These are phyloP conservation scores for Enchytraeus crypticus DNA, from an alignment of 2,888 invertebrate species.

Conservation along the genomic window DNA sequence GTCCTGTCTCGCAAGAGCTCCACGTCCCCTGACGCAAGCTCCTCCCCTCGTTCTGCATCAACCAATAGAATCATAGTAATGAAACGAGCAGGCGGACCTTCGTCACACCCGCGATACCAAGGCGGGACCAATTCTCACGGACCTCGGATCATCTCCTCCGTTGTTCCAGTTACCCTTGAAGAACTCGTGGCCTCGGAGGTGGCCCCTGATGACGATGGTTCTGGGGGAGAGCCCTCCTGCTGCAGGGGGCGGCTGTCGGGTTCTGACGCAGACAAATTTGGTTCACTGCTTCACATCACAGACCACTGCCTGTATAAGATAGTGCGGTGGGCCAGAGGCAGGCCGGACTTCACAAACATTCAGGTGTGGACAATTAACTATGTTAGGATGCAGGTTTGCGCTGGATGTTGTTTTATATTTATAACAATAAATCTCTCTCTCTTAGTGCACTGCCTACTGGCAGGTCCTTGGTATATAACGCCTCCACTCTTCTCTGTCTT, in stretches of 20 bases:
- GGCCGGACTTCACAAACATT: slow-evolving; percentile 90
- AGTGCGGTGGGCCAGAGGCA: slow-evolving; percentile 94
- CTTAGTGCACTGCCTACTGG: too few relatives aligned
- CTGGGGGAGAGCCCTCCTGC: slow-evolving; percentile 25
- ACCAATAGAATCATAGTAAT: slow-evolving; percentile 1
- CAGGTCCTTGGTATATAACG: too few relatives aligned
- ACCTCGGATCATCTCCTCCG: slow-evolving; percentile 13
- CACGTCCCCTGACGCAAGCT: slow-evolving; percentile 12
- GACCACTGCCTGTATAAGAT: slow-evolving; percentile 92
- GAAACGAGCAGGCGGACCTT: background rate
- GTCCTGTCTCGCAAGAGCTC: background rate
- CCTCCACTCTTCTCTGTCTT: too few relatives aligned
- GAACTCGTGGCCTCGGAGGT: slow-evolving; percentile 44
- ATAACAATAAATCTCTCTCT: too few relatives aligned
- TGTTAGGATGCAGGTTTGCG: background rate
- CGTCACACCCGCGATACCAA: background rate
- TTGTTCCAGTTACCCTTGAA: slow-evolving; percentile 36
- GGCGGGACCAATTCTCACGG: background rate
- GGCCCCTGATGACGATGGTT: slow-evolving; percentile 39
- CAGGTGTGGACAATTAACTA: slow-evolving; percentile 11
- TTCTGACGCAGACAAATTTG: slow-evolving; percentile 30
- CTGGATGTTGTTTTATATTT: too few relatives aligned
- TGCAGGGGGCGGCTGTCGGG: slow-evolving; percentile 28
- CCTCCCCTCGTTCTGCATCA: slow-evolving; percentile 19
- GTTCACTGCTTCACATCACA: slow-evolving; percentile 54